A percentile compares a stretch with the other conserved stretches of the same genome.
Evolutionary conservation across 2,113 vertebrate genomes (phyloP).

Genomic region (Tautogolabrus adspersus): DNA sequence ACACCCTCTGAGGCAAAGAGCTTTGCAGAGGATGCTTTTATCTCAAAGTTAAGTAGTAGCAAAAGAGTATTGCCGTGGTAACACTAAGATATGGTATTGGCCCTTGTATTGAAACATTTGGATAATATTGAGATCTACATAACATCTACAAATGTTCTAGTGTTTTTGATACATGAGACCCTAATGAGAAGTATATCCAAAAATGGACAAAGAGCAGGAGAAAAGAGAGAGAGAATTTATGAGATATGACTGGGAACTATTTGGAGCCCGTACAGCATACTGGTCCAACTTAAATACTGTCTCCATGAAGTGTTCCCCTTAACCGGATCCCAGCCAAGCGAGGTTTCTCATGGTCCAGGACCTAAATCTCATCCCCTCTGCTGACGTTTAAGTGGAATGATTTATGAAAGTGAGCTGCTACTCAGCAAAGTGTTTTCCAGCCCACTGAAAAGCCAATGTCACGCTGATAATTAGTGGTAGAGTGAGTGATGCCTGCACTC

Average conservation of each 20-base stretch:
- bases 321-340: slow-evolving; percentile 27
- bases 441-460: slow-evolving; percentile 69
- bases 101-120: neutral
- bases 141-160: neutral
- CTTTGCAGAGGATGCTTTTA: neutral
- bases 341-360: slow-evolving; percentile 24
- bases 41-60: neutral
- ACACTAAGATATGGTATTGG: neutral
- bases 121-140: neutral
- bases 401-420: slow-evolving; percentile 58
- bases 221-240: slow-evolving; percentile 31
- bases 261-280: slow-evolving; percentile 13
- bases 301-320: slow-evolving; percentile 11
- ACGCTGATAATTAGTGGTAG: slow-evolving; percentile 66
- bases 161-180: slow-evolving; percentile 8
- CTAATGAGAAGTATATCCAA: slow-evolving; percentile 1
- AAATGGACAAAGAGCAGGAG: neutral
- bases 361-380: slow-evolving; percentile 55
- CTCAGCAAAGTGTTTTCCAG: slow-evolving; percentile 66
- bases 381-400: slow-evolving; percentile 51
- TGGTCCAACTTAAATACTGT: slow-evolving; percentile 32
- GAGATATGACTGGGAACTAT: slow-evolving; percentile 43
- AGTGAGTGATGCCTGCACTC: slow-evolving; percentile 61
- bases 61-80: neutral
- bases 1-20: neutral